phyloP scores from a whole-genome alignment of 2,113 vertebrate species.

The Ochotona curzoniae region DNA sequence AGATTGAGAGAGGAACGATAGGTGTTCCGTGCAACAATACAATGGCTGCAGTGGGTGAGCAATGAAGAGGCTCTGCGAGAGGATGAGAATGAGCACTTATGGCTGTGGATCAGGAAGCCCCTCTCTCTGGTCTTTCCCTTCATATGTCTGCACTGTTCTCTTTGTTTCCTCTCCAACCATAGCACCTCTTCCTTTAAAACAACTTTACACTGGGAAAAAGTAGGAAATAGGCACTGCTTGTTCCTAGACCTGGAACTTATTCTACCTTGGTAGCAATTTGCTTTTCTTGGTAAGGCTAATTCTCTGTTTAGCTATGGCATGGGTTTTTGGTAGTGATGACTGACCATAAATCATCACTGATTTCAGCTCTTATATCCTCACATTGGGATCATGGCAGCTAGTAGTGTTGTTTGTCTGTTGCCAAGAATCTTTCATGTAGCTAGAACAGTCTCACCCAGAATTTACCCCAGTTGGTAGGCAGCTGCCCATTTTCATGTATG shows the following conservation, averaged over 20 bases:
- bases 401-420: background rate
- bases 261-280: conserved; percentile 6
- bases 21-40: background rate
- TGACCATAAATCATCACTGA: background rate
- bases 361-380: conserved; percentile 42
- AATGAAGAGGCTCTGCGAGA: background rate
- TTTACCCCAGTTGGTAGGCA: too few relatives aligned
- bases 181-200: conserved; percentile 21
- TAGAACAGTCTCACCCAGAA: background rate
- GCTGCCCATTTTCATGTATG: background rate
- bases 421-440: background rate
- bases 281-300: conserved; percentile 53
- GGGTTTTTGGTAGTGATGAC: background rate
- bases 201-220: background rate
- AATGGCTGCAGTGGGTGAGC: background rate
- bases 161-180: background rate
- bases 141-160: background rate
- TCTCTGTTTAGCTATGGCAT: background rate
- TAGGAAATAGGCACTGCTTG: background rate
- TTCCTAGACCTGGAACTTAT: conserved; percentile 20
- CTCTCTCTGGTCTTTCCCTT: background rate
- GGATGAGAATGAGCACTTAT: background rate
- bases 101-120: too few relatives aligned
- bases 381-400: background rate
- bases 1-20: background rate